Evolutionary conservation across 1,140 invertebrate genomes (phyloP), one percentile per base, ranked within the genome.

Genomic region (Drosophila eugracilis): DNA sequence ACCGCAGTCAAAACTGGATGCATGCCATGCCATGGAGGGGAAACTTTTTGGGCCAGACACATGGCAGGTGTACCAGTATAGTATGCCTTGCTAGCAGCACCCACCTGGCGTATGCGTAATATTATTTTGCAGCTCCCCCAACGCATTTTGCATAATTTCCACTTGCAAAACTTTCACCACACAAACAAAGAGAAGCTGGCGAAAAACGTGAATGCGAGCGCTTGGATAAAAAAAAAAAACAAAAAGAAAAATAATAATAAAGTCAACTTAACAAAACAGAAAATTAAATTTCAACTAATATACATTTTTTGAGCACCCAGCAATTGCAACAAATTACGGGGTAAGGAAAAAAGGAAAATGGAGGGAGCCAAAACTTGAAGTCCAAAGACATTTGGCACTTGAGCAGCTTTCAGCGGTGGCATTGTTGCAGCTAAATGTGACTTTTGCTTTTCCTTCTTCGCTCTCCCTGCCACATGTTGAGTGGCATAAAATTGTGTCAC

Each of bases 91-190:
- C 71, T 15, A 48, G 55, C 48, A 58, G 59, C 44, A 53, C 59
- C 74, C 78, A 80, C 81, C 66, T 74, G 81, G 42, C 76, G 81
- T 86, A 86, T 86, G 74, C 74, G 83, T 86, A 86, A 86, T 80
- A 86, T 65, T 81, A 83, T 81, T 81, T 75, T 75, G 59, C 59
- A 47, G 71, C 59, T 66, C 50, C 44, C 72, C 28, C n/a, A n/a
- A 75, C 54, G 83, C 73, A 58, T 81, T 86, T 85, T 88, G 81
- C 81, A 86, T 86, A 86, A 86, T 86, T 86, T 81, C 74, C 79
- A 88, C 78, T 81, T 78, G 72, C 66, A 54, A 81, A 88, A 75
- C 84, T 85, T 86, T 57, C 42, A 45, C 66, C 54, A 57, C 57
- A 66, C 75, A 85, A 84, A 86, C 81, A 80, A 72, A 67, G 65